phyloP scores from a whole-genome alignment of 2,888 invertebrate genomes.

The Cerceris rybyensis region DNA sequence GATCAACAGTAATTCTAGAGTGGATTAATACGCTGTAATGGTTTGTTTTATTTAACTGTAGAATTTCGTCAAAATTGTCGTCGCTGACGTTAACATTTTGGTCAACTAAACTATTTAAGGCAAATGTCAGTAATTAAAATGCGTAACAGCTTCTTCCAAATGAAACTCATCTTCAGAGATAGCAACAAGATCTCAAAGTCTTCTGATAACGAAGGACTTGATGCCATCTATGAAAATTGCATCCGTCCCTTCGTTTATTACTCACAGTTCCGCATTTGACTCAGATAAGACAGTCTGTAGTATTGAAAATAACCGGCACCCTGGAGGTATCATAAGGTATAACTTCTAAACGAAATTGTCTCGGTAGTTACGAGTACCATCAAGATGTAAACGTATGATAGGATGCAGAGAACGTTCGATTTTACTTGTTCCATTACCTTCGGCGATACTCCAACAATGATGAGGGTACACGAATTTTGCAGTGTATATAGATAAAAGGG shows the following conservation, averaged over 20 bases:
- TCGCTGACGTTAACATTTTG: background rate
- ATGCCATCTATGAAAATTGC: background rate
- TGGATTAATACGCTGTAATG: slow-evolving; percentile 52
- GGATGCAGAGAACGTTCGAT: background rate
- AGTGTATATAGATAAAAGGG: slow-evolving; percentile 12
- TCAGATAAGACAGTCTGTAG: background rate
- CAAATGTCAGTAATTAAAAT: no score
- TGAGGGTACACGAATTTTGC: slow-evolving; percentile 3
- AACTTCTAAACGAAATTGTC: background rate
- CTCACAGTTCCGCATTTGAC: no score
- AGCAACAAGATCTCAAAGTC: background rate
- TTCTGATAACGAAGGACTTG: background rate
- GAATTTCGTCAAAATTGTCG: background rate
- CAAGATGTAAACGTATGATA: background rate
- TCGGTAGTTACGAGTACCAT: background rate
- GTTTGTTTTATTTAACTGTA: slow-evolving; percentile 3
- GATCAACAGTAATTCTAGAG: slow-evolving; percentile 38
- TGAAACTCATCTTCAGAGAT: background rate
- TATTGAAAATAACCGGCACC: background rate
- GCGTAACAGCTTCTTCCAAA: no score
- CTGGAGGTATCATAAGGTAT: background rate
- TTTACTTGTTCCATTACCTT: background rate
- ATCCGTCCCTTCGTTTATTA: background rate
- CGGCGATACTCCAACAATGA: background rate
- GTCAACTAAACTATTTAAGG: no score